Evolutionary conservation across 1,140 invertebrate species (phyloP).

Genomic region (Saccostrea cuccullata): DNA sequence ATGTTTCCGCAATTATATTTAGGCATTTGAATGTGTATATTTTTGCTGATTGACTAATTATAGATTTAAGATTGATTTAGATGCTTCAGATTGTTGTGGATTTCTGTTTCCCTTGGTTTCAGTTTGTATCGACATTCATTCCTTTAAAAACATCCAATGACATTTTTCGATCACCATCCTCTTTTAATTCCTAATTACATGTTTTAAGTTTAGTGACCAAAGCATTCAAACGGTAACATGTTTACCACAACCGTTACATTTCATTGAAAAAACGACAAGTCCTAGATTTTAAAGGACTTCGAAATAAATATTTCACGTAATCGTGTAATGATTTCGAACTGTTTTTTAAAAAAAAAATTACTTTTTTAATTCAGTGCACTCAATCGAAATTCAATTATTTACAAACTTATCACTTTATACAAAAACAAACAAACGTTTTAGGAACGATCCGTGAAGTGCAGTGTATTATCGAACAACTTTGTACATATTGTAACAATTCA

Average conservation of each 20-base stretch:
- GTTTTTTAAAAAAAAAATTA: neutral
- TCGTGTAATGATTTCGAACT: neutral
- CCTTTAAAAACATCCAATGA: neutral
- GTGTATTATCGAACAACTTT: conserved; percentile 8
- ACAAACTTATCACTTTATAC: neutral
- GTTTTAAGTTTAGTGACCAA: conserved; percentile 5
- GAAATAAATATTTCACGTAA: conserved; percentile 8
- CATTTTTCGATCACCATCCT: neutral
- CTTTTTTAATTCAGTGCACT: conserved; percentile 13
- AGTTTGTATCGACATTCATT: neutral
- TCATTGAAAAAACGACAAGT: neutral
- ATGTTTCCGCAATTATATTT: conserved; percentile 14
- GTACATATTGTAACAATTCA: neutral
- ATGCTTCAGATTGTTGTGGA: conserved; percentile 11
- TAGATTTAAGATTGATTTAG: neutral
- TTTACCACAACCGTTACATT: conserved; percentile 12
- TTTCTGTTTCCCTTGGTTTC: neutral
- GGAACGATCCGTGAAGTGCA: conserved; percentile 2
- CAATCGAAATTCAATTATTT: conserved; percentile 3
- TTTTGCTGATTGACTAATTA: conserved; percentile 6
- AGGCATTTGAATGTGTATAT: conserved; percentile 6
- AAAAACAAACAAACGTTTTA: neutral
- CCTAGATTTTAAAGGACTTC: conserved; percentile 12
- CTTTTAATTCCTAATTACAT: conserved; percentile 15
- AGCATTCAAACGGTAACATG: neutral